These are phyloP conservation scores for Molossus alvarezi DNA, from an alignment of 2,797 vertebrate genomes.

Conservation along the genomic window DNA sequence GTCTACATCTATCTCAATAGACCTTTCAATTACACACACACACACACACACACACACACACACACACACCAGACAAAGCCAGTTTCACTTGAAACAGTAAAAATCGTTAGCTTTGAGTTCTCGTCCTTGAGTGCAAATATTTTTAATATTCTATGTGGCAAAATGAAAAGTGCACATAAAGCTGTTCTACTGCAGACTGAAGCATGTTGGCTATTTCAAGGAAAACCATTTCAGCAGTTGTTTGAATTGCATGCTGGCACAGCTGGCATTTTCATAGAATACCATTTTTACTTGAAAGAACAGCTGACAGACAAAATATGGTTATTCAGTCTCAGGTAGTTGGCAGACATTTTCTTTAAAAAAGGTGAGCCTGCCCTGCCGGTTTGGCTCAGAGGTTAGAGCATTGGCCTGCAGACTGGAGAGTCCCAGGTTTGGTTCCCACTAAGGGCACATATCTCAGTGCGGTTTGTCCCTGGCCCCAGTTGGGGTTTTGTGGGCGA, in stretches of 20 bases:
- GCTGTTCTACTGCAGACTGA: not conserved
- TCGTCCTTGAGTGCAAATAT: not conserved
- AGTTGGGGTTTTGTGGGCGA: too few relatives aligned
- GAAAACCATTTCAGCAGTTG: not conserved
- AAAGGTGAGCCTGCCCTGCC: not conserved
- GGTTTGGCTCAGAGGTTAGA: too few relatives aligned
- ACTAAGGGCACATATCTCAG: too few relatives aligned
- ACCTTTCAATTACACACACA: not conserved
- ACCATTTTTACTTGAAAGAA: constrained; percentile 38
- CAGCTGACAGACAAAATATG: constrained; percentile 13
- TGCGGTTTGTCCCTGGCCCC: too few relatives aligned
- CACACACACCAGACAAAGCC: not conserved
- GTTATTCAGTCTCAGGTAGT: not conserved
- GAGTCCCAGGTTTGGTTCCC: too few relatives aligned
- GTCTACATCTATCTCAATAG: not conserved
- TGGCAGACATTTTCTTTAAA: constrained; percentile 58
- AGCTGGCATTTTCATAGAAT: not conserved
- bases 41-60: not conserved
- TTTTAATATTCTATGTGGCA: not conserved
- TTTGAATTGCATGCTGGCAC: not conserved
- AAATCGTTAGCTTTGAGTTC: not conserved
- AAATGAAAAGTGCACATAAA: not conserved
- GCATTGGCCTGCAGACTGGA: too few relatives aligned
- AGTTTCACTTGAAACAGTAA: not conserved
- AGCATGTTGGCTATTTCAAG: not conserved